Base-by-base conservation (phyloP, 2,888 invertebrate species). In the Drosophila vallismaia region DNA sequence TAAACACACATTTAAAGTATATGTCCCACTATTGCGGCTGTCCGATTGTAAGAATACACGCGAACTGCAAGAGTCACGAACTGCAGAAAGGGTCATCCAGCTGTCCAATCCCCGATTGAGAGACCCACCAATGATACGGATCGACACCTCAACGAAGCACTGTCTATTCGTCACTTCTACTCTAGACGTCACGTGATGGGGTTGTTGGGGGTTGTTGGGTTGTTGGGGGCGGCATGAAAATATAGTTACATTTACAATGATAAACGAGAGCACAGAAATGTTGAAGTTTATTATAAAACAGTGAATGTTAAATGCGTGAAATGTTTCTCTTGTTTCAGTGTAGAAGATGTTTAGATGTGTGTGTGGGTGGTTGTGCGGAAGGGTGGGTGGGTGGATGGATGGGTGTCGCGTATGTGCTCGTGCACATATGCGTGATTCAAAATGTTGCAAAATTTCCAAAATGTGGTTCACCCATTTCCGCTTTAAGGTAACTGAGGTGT, bases 281-380 rank as follows among this genome's bases (percentile, higher is more conserved):
- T 42, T 49, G 4, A 57, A 53, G 42, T 69, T 53, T 69, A 67
- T 49, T 66, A 52, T 56, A 69, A 69, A 56, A 45, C 57, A 53
- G 24, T 53, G 2, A 44, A 40, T 24, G 33, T 12, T 33, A 44
- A 33, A 40, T 46, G 38, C 31, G 45, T 36, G n/a, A 29, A 36
- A 40, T 57, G 14, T 9, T 24, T 26, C 3, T 12, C 24, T 19
- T 46, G 24, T 46, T 14, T 31, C 4, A 9, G 42, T 46, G 55
- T 33, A 29, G 28, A 28, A n/a, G 10, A n/a, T 52, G 9, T 19
- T 19, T 19, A 19, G 19, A 19, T 59, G 12, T 9, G 12, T 55
- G 14, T 52, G 6, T 46, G 12, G 45, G 40, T 44, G 51, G 51
- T 24, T 66, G 14, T 28, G 38, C 24, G 5, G 31, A 9, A 19